Percentiles rank a stretch among this genome's conserved stretches.
Evolutionary conservation across 2,113 vertebrate species (phyloP).

Genomic region (Pipra filicauda): DNA sequence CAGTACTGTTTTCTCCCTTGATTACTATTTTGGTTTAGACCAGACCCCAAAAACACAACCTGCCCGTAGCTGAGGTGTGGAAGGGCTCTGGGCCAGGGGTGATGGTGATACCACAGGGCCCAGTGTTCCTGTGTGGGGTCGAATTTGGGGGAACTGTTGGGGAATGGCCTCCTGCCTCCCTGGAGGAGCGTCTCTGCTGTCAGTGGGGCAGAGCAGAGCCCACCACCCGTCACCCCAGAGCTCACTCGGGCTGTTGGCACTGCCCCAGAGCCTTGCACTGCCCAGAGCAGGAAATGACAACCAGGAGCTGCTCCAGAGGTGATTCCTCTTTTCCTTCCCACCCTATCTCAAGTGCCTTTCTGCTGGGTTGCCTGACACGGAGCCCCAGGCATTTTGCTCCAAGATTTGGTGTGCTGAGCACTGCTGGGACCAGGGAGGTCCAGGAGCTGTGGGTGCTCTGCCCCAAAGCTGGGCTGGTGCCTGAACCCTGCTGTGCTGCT

Average conservation of each 20-base stretch:
- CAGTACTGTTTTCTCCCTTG: too few species aligned
- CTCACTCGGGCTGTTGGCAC: accelerated
- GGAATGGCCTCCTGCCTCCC: not conserved
- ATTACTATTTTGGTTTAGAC: accelerated
- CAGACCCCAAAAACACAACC: not conserved
- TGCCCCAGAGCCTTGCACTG: not conserved
- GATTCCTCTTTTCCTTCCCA: too few species aligned
- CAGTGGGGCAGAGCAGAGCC: not conserved
- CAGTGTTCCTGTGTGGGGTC: accelerated
- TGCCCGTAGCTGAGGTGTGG: not conserved
- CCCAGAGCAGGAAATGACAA: not conserved
- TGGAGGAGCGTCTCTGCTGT: accelerated
- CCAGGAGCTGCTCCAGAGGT: not conserved
- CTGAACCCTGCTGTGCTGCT: not conserved
- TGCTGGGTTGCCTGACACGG: not conserved
- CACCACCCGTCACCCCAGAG: not conserved
- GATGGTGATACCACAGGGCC: not conserved
- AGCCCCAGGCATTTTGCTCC: not conserved
- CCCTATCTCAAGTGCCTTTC: not conserved
- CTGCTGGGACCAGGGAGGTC: not conserved
- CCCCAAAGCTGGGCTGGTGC: not conserved
- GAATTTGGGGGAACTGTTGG: not conserved
- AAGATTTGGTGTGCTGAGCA: not conserved
- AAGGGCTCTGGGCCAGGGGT: accelerated
- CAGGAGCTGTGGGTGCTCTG: not conserved